Conservation (phyloP, 2,888 invertebrate species). For the Drosophila atripex region DNA sequence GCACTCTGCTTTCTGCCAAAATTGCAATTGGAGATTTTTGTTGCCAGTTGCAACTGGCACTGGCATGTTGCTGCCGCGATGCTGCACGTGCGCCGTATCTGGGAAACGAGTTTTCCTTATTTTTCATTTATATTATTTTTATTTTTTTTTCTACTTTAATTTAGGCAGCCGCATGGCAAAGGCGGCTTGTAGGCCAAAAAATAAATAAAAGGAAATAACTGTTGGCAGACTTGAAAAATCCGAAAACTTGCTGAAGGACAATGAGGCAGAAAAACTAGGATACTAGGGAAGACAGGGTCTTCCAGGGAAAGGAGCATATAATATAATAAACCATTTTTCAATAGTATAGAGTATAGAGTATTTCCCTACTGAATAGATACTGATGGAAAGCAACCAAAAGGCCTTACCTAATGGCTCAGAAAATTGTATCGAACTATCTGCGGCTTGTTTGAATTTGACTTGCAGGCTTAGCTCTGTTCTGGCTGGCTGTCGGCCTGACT, state of each 20-base stretch:
- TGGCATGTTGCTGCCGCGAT: slow-evolving; percentile 23
- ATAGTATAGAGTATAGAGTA: too few species aligned
- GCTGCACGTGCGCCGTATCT: slow-evolving; percentile 67
- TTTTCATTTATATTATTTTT: too few species aligned
- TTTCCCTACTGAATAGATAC: too few species aligned
- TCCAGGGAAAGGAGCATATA: too few species aligned
- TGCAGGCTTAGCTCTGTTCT: slow-evolving; percentile 43
- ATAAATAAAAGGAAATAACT: slow-evolving; percentile 46
- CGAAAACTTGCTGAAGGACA: too few species aligned
- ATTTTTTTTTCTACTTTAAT: slow-evolving; percentile 58
- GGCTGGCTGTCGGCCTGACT: slow-evolving; percentile 10
- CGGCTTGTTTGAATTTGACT: slow-evolving; percentile 69
- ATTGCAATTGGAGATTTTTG: slow-evolving; percentile 54
- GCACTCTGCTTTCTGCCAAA: slow-evolving; percentile 30
- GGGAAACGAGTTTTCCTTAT: slow-evolving; percentile 58
- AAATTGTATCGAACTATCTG: slow-evolving; percentile 71
- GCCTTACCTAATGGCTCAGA: slow-evolving; percentile 27
- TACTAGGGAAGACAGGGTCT: too few species aligned
- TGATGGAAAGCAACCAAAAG: too few species aligned
- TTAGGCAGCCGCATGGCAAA: slow-evolving; percentile 54
- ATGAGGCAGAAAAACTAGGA: slow-evolving; percentile 70
- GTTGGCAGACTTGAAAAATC: slow-evolving; percentile 15
- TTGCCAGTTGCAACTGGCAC: slow-evolving; percentile 51
- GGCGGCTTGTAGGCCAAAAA: slow-evolving; percentile 48
- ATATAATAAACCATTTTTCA: too few species aligned